phyloP scores from a whole-genome alignment of 1,140 invertebrate species.

The Diabrotica undecimpunctata region DNA sequence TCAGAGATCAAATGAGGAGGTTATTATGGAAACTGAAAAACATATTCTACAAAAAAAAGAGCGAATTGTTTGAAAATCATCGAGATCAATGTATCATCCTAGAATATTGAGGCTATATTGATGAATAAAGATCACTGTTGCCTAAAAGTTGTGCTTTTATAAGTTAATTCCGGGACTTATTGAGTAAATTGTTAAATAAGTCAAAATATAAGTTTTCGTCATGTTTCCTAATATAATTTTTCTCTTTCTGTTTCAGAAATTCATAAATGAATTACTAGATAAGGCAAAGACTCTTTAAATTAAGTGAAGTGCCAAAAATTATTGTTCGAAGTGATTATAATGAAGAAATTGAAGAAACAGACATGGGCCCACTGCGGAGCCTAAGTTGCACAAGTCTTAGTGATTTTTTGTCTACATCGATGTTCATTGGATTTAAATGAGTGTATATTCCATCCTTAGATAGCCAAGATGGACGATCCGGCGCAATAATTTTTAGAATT shows the following conservation, averaged over 20 bases:
- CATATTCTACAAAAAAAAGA: no score
- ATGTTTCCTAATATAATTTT: neutral
- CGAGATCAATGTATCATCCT: no score
- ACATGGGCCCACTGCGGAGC: constrained; percentile 35
- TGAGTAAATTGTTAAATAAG: no score
- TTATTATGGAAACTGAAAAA: no score
- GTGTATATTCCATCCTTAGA: constrained; percentile 19
- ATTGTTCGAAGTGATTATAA: constrained; percentile 25
- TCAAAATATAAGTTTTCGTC: no score
- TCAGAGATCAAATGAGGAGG: no score
- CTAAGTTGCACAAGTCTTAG: constrained; percentile 34
- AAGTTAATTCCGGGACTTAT: no score
- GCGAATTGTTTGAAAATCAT: no score
- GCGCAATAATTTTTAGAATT: neutral
- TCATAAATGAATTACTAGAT: constrained; percentile 83
- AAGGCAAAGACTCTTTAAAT: constrained; percentile 81
- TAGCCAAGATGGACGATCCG: constrained; percentile 10
- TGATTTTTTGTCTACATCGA: constrained; percentile 33
- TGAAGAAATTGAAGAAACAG: constrained; percentile 6
- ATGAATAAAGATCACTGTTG: no score
- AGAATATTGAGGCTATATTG: no score
- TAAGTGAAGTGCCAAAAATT: constrained; percentile 45
- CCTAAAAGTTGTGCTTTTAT: no score
- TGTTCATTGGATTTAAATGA: constrained; percentile 19
- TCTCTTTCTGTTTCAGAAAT: constrained; percentile 67